Evolutionary conservation across 2,797 vertebrate species (phyloP), one percentile per base, ranked within the genome.

Genomic region (Urophycis tenuis): DNA sequence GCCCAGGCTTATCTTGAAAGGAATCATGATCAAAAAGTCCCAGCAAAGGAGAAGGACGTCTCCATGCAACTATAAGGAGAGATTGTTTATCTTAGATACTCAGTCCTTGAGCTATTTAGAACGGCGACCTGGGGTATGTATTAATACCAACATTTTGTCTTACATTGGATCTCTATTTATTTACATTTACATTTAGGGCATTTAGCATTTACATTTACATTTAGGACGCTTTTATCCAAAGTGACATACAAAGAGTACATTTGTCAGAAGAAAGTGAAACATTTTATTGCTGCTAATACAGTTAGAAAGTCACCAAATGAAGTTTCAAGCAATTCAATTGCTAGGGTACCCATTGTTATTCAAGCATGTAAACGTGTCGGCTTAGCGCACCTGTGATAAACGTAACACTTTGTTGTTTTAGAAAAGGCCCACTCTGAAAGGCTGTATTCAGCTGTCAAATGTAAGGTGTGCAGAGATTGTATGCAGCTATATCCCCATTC

Each of bases 41-140:
- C 98, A 99, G 78, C 98, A 99, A 82, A 99, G 98, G 89, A 95
- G 96, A 84, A 95, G 95, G 82, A 98, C 95, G 0, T 99, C 97
- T 9, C 97, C 96, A 1, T 95, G 94, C 25, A 99, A 99, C 91
- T 99, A 97, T 76, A 99, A 99, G 90, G 95, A 97, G 78, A 94
- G 98, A 71, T 92, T 94, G 89, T 99, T 99, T 81, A 92, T 97
- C 72, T 85, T 99, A 85, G 97, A 95, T 80, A 95, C 93, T 53
- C 91, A 95, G 77, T 94, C 94, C 45, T 80, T 99, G 89, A 94
- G 94, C 14, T 99, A 99, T 85, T 99, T 95, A 17, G 97, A 99
- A 69, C 89, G 92, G 31, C 96, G 96, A 29, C 92, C 93, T 0
- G 96, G 96, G 94, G 98, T 99, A 92, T 1, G 95, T 92, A 78